Evolutionary conservation across 2,113 vertebrate species (phyloP), one percentile per base, ranked within the genome.

Genomic region (Perognathus longimembris): DNA sequence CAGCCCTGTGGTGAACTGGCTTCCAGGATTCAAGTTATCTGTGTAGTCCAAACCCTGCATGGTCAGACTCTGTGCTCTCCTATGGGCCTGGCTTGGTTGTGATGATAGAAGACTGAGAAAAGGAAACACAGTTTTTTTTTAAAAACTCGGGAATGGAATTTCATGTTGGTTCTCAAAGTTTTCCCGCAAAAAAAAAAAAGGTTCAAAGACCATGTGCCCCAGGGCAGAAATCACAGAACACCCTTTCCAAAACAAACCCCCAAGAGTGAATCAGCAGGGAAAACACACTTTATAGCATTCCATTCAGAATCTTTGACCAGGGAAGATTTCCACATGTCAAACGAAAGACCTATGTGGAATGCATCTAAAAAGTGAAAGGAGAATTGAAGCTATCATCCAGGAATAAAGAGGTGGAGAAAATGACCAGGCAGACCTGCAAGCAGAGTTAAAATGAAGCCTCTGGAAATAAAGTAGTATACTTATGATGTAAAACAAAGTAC

Each of bases 381-480:
- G 38, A 9, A 42, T 81, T 90, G 38, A 84, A 81, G 57, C 50
- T 70, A 50, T 59, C 36, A 73, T 32, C 0, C n/a, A 73, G 28
- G 28, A 54, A 5, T 86, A 66, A 83, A 54, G 63, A 74, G 30
- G 6, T 69, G 6, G 15, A 42, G 80, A 89, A 71, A 92, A 63
- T 40, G 26, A 80, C 1, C 21, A 59, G 73, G 11, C 3, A 64
- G 21, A 17, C 88, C 79, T 79, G 28, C 70, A 86, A 80, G 78
- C 9, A 79, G 30, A 63, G 76, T n/a, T 14, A 2, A 38, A 66
- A n/a, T 15, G n/a, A 26, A 64, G 14, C 38, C 28, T 82, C 36
- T 94, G 66, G 18, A 75, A 92, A 88, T 87, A 61, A 87, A 87
- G 63, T 32, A 64, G 7, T 50, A 24, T 85, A 85, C 69, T 32